These are phyloP conservation scores for Neolamprologus variostigma DNA, from an alignment of 2,113 vertebrate species.

Conservation along the genomic window DNA sequence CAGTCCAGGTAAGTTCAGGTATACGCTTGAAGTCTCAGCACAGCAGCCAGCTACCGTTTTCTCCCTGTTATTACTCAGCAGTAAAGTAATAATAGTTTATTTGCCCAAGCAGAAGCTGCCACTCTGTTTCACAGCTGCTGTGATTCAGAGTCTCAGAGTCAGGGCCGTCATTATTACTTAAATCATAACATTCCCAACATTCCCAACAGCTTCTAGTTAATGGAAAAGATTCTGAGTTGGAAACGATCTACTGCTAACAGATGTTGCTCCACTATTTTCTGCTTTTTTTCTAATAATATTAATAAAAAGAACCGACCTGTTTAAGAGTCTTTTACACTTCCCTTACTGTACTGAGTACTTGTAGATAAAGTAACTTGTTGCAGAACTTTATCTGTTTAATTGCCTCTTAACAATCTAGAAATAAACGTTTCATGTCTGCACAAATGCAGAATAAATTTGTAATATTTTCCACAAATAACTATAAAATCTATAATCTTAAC, in stretches of 20 bases:
- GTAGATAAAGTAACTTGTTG: not conserved
- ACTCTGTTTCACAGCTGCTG: not conserved
- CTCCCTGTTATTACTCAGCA: not conserved
- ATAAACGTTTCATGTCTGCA: not conserved
- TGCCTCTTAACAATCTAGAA: not conserved
- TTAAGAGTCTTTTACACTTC: not conserved
- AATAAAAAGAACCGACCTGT: rapidly evolving
- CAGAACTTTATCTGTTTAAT: rapidly evolving
- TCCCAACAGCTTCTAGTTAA: not conserved
- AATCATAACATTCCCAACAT: not conserved
- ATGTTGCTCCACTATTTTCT: not conserved
- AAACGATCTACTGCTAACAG: not conserved
- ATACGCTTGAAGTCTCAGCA: not conserved
- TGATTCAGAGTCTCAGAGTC: not conserved
- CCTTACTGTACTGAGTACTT: not conserved
- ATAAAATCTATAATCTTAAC: not conserved
- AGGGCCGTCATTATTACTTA: rapidly evolving
- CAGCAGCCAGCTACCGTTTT: not conserved
- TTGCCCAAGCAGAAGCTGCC: too few species aligned
- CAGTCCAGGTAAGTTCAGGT: not conserved
- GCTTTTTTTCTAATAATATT: not conserved
- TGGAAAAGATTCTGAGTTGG: rapidly evolving
- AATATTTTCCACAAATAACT: not conserved
- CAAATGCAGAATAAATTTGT: not conserved
- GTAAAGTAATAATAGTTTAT: not conserved